A percentile compares a stretch with the other conserved stretches of the same genome.
Evolutionary conservation across 2,797 vertebrate species (phyloP).

Genomic region (Lophius americanus): DNA sequence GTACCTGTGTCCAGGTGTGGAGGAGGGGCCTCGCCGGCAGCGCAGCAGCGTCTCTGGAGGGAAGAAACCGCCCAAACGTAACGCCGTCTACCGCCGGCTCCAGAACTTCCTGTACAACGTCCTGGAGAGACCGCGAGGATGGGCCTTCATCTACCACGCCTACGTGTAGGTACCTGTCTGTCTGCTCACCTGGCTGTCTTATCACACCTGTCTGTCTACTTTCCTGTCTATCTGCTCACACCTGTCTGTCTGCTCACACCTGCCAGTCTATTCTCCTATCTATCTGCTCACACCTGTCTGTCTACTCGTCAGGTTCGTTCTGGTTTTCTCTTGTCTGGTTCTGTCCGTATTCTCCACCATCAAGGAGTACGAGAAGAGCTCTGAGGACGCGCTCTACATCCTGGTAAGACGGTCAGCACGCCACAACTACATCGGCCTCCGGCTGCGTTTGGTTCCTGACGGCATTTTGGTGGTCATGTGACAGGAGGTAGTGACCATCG

Average conservation of each 20-base stretch:
- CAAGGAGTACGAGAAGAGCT: conserved; percentile 96
- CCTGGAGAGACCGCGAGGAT: conserved; percentile 94
- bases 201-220: neutral
- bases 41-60: conserved; percentile 88
- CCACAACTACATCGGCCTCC: too few species aligned
- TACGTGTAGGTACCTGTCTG: conserved; percentile 87
- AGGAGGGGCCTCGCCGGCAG: conserved; percentile 88
- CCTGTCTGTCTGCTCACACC: neutral
- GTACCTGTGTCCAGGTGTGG: conserved; percentile 77
- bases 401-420: conserved; percentile 80
- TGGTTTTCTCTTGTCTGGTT: conserved; percentile 97
- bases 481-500: conserved; percentile 98
- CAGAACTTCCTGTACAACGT: conserved; percentile 99
- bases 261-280: too few species aligned
- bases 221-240: neutral
- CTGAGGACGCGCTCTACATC: conserved; percentile 95
- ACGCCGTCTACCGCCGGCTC: conserved; percentile 93
- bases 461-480: conserved; percentile 3
- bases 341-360: conserved; percentile 98
- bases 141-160: conserved; percentile 98
- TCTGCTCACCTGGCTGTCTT: neutral
- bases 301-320: conserved; percentile 86
- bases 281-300: neutral
- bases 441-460: neutral
- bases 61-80: conserved; percentile 91